Evolutionary conservation across 2,797 vertebrate species (phyloP).

Genomic region (Anas acuta): DNA sequence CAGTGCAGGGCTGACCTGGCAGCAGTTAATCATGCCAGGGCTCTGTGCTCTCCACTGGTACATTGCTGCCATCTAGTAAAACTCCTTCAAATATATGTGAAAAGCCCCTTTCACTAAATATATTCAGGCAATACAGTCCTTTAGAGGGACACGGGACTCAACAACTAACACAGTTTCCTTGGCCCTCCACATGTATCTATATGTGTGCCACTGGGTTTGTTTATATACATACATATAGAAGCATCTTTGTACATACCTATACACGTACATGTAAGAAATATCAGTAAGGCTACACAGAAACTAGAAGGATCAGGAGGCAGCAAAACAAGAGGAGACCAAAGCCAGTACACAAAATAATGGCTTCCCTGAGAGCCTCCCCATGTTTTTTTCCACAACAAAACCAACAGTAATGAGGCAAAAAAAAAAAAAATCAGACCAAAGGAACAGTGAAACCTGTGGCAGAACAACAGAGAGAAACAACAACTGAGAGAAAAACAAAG

Average conservation of each 20-base stretch:
- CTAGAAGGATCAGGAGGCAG: not conserved
- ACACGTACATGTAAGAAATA: not conserved
- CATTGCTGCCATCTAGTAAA: not conserved
- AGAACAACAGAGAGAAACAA: not conserved
- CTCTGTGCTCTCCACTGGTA: rapidly evolving
- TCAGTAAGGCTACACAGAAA: not conserved
- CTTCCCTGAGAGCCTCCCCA: not conserved
- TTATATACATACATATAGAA: not conserved
- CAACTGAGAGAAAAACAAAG: not conserved
- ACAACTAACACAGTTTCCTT: not conserved
- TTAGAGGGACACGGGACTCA: not conserved
- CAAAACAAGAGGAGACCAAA: not conserved
- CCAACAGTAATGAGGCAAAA: not conserved
- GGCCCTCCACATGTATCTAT: not conserved
- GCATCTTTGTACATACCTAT: not conserved
- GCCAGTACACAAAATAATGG: not conserved
- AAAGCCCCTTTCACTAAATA: not conserved
- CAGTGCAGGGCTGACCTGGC: not conserved
- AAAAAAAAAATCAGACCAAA: not conserved
- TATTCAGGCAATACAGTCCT: rapidly evolving
- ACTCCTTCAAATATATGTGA: not conserved
- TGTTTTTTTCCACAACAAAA: constrained; percentile 2
- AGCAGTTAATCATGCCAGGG: not conserved
- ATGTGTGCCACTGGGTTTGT: not conserved
- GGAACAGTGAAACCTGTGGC: not conserved